phyloP scores from a whole-genome alignment of 2,113 vertebrate species.

The Coptodon bakossiorum region DNA sequence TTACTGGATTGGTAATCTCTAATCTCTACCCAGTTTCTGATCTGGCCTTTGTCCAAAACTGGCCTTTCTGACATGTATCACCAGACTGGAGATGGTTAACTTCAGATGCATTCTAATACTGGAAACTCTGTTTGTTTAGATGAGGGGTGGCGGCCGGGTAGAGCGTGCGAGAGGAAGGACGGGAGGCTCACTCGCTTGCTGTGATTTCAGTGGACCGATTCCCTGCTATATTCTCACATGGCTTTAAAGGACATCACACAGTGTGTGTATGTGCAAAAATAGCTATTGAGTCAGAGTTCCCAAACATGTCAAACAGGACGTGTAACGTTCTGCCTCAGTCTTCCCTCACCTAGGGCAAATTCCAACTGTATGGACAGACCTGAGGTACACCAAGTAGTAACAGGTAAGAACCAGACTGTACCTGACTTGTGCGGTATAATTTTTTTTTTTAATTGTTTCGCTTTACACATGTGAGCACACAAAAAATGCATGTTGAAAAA shows the following conservation, averaged over 20 bases:
- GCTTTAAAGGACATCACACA: background rate
- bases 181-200: background rate
- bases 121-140: background rate
- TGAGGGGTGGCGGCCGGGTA: background rate
- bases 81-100: background rate
- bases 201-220: background rate
- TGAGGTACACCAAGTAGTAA: constrained; percentile 6
- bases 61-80: background rate
- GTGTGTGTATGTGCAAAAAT: background rate
- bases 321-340: constrained; percentile 57
- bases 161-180: background rate
- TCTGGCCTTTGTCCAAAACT: background rate
- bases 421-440: background rate
- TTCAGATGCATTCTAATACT: background rate
- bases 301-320: constrained; percentile 63
- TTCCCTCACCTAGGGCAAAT: constrained; percentile 55
- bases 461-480: background rate
- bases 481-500: background rate
- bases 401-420: constrained; percentile 45
- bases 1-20: constrained; percentile 9
- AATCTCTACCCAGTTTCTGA: background rate
- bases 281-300: constrained; percentile 33
- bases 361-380: constrained; percentile 30
- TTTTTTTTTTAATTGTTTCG: background rate
- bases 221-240: background rate